Percentiles rank a stretch among this genome's conserved stretches.
These are phyloP conservation scores for Paradoxurus hermaphroditus DNA, from an alignment of 2,113 vertebrate species.

Conservation along the genomic window DNA sequence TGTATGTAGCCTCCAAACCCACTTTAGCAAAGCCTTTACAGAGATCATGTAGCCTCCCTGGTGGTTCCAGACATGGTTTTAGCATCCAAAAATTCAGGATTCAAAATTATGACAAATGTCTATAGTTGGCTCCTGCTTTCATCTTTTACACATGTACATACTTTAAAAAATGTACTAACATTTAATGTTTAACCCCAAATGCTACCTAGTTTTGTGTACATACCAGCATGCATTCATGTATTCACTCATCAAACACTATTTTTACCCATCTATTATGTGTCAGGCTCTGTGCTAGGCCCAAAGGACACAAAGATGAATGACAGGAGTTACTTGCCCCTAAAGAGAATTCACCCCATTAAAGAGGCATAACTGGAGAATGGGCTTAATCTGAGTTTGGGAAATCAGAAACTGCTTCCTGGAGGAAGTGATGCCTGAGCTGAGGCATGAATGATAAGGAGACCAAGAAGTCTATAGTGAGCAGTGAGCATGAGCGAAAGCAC, in stretches of 20 bases:
- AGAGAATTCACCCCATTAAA: not conserved
- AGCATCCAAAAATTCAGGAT: constrained; percentile 55
- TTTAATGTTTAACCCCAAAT: not conserved
- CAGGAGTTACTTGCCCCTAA: not conserved
- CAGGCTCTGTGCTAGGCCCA: not conserved
- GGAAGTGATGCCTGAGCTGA: not conserved
- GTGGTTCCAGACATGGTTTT: constrained; percentile 48
- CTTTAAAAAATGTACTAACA: not conserved
- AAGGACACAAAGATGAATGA: not conserved
- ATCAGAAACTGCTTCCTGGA: not conserved
- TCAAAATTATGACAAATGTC: not conserved
- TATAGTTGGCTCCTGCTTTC: not conserved
- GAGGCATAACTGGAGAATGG: not conserved
- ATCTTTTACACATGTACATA: not conserved
- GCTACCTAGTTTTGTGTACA: not conserved
- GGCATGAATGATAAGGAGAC: not conserved
- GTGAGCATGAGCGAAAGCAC: not conserved
- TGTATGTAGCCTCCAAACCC: not conserved
- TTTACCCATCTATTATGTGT: not conserved
- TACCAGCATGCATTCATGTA: no score
- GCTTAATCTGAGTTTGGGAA: not conserved
- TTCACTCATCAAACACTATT: not conserved
- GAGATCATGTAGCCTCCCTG: not conserved
- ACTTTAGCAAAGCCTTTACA: not conserved
- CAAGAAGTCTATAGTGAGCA: not conserved